Percentiles rank a stretch among this genome's conserved stretches.
These are phyloP conservation scores for Callionymus lyra DNA, from an alignment of 2,113 vertebrate species.

Conservation along the genomic window DNA sequence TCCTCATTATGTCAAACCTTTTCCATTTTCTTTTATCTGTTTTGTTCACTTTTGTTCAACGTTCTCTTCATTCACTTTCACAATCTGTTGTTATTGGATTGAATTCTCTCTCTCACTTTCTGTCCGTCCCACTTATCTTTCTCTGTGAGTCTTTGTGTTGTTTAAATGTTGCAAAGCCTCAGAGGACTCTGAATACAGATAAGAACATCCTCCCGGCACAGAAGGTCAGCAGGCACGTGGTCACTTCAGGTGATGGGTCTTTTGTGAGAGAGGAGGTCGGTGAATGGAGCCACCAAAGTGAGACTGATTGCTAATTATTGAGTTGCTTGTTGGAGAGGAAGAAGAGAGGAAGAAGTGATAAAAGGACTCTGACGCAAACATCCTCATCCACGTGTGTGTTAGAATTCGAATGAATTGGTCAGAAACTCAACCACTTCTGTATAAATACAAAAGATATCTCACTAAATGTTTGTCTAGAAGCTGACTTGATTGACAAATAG, in stretches of 20 bases:
- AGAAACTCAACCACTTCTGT: no score
- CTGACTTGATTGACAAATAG: no score
- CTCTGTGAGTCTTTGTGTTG: constrained; percentile 13
- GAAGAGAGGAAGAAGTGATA: constrained; percentile 30
- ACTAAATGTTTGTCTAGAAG: no score
- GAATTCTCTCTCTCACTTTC: constrained; percentile 24
- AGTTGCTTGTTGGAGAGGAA: constrained; percentile 28
- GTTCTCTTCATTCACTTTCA: constrained; percentile 11
- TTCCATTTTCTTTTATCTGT: constrained; percentile 14
- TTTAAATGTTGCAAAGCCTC: not conserved
- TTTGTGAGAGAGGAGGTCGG: constrained; percentile 7
- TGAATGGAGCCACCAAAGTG: constrained; percentile 30
- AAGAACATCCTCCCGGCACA: constrained; percentile 21
- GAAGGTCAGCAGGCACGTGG: constrained; percentile 2
- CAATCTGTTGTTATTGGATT: constrained; percentile 4
- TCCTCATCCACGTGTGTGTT: not conserved
- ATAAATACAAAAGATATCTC: no score
- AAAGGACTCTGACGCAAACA: constrained; percentile 4
- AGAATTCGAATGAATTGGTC: no score
- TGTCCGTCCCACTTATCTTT: constrained; percentile 17
- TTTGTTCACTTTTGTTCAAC: constrained; percentile 2
- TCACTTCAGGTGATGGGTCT: not conserved
- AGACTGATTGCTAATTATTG: constrained; percentile 54
- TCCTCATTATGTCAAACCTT: constrained; percentile 16
- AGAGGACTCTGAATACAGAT: constrained; percentile 6